Percentiles rank a stretch among this genome's conserved stretches.
Conservation (phyloP, 2,888 invertebrate genomes). For the Branchipolynoe longqiensis region DNA sequence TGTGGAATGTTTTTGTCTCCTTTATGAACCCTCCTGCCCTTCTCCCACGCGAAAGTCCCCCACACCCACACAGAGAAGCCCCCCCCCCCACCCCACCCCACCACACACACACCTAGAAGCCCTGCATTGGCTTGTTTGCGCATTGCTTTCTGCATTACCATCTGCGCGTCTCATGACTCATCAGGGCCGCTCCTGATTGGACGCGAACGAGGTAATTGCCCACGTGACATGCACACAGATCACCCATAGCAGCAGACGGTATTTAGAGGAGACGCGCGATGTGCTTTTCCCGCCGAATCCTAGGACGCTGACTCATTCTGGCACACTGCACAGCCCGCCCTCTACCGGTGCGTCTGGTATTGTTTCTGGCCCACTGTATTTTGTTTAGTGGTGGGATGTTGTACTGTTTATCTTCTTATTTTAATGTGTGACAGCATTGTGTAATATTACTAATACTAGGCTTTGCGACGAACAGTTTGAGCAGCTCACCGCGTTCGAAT, state of each 20-base stretch:
- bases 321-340: conserved; percentile 3
- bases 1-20: too few relatives aligned
- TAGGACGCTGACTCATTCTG: background rate
- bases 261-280: background rate
- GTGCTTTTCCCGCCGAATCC: background rate
- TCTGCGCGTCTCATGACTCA: conserved; percentile 22
- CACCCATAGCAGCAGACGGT: background rate
- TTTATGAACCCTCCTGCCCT: background rate
- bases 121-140: background rate
- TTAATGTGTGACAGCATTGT: too few relatives aligned
- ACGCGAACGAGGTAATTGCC: conserved; percentile 27
- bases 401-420: too few relatives aligned
- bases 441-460: too few relatives aligned
- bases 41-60: background rate
- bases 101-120: background rate
- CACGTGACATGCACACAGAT: background rate
- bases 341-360: background rate
- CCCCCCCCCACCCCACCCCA: background rate
- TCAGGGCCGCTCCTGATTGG: background rate
- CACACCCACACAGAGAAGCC: background rate
- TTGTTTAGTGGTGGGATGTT: background rate
- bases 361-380: background rate
- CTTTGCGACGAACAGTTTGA: too few relatives aligned
- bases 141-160: background rate
- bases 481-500: too few relatives aligned